Evolutionary conservation across 1,140 invertebrate species (phyloP), one percentile per base, ranked within the genome.

Genomic region (Brachionus plicatilis): DNA sequence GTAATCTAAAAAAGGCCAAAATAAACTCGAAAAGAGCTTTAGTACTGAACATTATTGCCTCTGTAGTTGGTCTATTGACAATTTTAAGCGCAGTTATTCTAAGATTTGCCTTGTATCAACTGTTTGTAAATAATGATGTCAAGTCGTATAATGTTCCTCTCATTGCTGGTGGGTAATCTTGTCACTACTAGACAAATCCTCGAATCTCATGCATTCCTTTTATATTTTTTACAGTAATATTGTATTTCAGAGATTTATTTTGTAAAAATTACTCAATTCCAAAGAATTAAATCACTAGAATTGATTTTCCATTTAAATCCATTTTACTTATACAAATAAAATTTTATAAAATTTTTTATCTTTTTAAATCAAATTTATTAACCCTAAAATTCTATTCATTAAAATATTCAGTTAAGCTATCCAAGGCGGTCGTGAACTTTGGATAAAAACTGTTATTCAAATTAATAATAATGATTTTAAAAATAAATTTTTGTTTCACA

Each of bases 61-160:
- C 79, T 65, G 37, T 82, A 12, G 65, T 82, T 68, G 79, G 79
- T 14, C 20, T 82, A 17, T 60, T 82, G 24, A 82, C 65, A 20
- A 82, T 82, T 33, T 41, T 82, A 12, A 33, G 41, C 20, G 79
- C 65, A 24, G 65, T 82, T 47, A 82, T 82, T 45, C 17, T 82
- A 43, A 60, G 79, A 65, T 82, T 82, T 82, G 79, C 79, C 14
- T 41, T 82, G 9, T 82, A 82, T 65, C 79, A 82, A 29, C 47
- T 82, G 20, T 65, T 82, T 68, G 79, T 82, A 29, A 45, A 82
- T 56, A 68, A 65, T 60, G 79, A 82, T 47, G 79, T 82, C 43
- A 43, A 65, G 24, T 82, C 79, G 5, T 33, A 82, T 12, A 82
- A 82, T 82, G 79, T 82, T 17, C 79, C 79, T 45, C 56, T 82